Base-by-base conservation (phyloP, 2,113 vertebrate species). In the Tupaia chinensis region DNA sequence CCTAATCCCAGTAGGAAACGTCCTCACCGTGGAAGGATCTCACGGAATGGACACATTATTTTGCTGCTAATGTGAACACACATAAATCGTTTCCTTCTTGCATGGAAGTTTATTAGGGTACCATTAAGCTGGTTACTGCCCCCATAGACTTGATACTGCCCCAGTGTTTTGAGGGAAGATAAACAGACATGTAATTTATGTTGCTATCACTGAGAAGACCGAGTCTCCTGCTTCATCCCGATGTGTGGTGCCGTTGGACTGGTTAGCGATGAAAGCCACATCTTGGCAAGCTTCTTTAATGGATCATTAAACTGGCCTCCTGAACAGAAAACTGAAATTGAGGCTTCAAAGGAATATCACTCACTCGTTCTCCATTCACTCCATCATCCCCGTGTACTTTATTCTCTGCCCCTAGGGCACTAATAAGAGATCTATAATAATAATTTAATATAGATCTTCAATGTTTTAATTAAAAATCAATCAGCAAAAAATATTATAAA, bases 381-480 rank as follows among this genome's bases (percentile, higher is more conserved):
- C 60, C 3, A 4, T 53, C 9, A n/a, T 27, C 10, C 10, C 58
- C 44, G 9, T 56, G 9, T 34, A 56, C 56, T 84, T 68, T 74
- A 2, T 32, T 80, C 19, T 89, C 29, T 80, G 29, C 13, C 44
- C 34, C 6, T 6, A 53, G 23, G 79, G 25, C n/a, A 63, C 77
- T 86, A 58, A 34, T 29, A 79, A 78, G 23, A 85, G n/a, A 44
- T 9, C 72, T 34, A 15, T 65, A 58, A 84, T 88, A 66, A 88
- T 83, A 82, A 89, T 69, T 93, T 69, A 92, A 95, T 61, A 69
- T 22, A 69, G 32, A 93, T 74, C 56, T 80, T 95, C 27, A 5
- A 22, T 94, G 94, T 66, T 72, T 94, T 85, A 89, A 85, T 95
- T 97, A 92, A 97, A 97, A 94, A 78, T 68, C 69, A 86, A 84